Evolutionary conservation across 2,113 vertebrate species (phyloP).

Genomic region (Oceanodroma tethys): DNA sequence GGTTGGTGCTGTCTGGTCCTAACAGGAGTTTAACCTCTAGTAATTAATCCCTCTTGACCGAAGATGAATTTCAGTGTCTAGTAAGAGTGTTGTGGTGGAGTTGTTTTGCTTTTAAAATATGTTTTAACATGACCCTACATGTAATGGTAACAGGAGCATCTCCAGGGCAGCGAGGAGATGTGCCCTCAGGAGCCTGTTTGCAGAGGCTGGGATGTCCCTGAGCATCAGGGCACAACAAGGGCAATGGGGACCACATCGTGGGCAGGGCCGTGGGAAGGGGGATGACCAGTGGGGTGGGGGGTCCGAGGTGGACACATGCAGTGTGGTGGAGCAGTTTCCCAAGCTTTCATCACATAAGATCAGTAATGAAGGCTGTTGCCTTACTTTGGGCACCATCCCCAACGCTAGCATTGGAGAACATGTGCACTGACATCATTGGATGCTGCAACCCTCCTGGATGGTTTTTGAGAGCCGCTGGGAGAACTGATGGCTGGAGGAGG

Average conservation of each 20-base stretch:
- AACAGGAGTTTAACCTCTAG: not conserved
- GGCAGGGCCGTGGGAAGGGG: not conserved
- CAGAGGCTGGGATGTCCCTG: not conserved
- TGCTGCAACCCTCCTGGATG: not conserved
- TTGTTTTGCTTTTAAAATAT: not conserved
- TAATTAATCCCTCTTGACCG: not conserved
- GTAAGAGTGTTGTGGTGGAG: not conserved
- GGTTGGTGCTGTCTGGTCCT: not conserved
- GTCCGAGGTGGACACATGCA: not conserved
- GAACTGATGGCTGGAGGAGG: not conserved
- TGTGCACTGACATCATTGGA: accelerated
- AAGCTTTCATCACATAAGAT: not conserved
- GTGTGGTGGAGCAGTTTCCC: not conserved
- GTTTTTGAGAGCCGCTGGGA: not conserved
- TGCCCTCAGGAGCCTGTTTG: not conserved
- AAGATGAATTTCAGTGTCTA: not conserved
- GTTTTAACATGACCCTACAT: not conserved
- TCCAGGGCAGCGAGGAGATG: not conserved
- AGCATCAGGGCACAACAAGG: not conserved
- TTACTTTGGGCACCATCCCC: not conserved
- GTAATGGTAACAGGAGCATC: not conserved
- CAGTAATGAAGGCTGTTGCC: not conserved
- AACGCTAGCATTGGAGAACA: accelerated
- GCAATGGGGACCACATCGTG: accelerated
- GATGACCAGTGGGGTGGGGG: too few relatives aligned